Base-by-base conservation (phyloP, 2,797 vertebrate genomes). In the Melanotaenia parkinsoni region DNA sequence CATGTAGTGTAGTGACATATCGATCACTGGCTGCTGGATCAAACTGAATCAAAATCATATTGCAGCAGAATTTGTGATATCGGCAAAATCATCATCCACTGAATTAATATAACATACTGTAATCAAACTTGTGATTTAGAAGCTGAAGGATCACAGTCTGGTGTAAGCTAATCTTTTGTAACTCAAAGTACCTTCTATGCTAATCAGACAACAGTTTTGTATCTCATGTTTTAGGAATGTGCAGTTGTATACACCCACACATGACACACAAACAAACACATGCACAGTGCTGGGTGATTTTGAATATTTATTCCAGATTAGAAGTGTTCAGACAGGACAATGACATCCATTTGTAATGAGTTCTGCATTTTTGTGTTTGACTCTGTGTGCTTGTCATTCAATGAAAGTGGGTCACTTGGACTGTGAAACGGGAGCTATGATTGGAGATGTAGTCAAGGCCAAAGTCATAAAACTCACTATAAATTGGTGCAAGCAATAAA, bases 261-360 rank as follows among this genome's bases (percentile, higher is more conserved):
- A 69, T 58, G 66, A 37, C 35, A 68, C 56, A 53, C 58, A 76
- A 45, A 66, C 22, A 69, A 33, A 71, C 24, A 72, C 14, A 57
- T 22, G 32, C 11, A 58, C 1, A 5, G 18, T 50, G 16, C 40
- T 47, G 45, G 26, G 22, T 63, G 20, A 72, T 61, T 67, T 43
- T 72, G 22, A 57, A 76, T 83, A 61, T 74, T 53, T 68, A 70
- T 74, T 50, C 76, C 53, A 77, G 58, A 68, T 74, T 75, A 70
- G n/a, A 26, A 74, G 73, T 38, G 38, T 59, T 53, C 63, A 64
- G 20, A 63, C 5, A 7, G 16, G 11, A 70, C 53, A 66, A 16
- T 37, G 20, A 22, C 12, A 24, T 71, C 32, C 32, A 63, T 22
- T 35, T 76, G 3, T 40, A 61, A 57, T 72, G 12, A 38, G 20